Evolutionary conservation across 2,888 invertebrate genomes (phyloP).

Genomic region (Sinotaia quadrata): DNA sequence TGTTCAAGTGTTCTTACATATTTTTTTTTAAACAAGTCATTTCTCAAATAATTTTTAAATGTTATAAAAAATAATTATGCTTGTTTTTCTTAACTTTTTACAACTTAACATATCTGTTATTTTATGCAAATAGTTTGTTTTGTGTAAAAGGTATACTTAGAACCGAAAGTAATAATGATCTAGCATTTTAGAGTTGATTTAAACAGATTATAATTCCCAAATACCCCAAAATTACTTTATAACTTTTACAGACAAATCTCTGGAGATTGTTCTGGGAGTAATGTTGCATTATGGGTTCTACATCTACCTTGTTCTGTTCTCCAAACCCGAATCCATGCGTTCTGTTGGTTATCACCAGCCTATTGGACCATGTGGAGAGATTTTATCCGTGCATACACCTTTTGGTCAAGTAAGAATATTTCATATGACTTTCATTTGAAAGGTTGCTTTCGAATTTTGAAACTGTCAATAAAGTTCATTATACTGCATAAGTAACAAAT

Average conservation of each 20-base stretch:
- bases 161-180: not conserved
- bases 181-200: not conserved
- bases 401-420: conserved; percentile 78
- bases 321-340: conserved; percentile 80
- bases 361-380: conserved; percentile 81
- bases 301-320: conserved; percentile 78
- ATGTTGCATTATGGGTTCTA: conserved; percentile 79
- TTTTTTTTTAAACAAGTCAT: too few species aligned
- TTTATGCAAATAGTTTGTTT: too few species aligned
- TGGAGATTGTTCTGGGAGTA: conserved; percentile 66
- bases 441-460: too few species aligned
- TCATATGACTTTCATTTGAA: not conserved
- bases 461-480: too few species aligned
- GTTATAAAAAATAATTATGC: too few species aligned
- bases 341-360: conserved; percentile 83
- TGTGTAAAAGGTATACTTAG: too few species aligned
- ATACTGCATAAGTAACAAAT: too few species aligned
- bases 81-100: too few species aligned
- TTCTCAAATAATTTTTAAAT: too few species aligned
- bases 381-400: conserved; percentile 77
- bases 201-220: not conserved
- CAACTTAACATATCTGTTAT: too few species aligned
- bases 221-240: not conserved
- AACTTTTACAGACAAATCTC: conserved; percentile 37
- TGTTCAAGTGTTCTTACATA: too few species aligned